phyloP scores from a whole-genome alignment of 1,140 invertebrate species.

The Zaprionus nigranus region DNA sequence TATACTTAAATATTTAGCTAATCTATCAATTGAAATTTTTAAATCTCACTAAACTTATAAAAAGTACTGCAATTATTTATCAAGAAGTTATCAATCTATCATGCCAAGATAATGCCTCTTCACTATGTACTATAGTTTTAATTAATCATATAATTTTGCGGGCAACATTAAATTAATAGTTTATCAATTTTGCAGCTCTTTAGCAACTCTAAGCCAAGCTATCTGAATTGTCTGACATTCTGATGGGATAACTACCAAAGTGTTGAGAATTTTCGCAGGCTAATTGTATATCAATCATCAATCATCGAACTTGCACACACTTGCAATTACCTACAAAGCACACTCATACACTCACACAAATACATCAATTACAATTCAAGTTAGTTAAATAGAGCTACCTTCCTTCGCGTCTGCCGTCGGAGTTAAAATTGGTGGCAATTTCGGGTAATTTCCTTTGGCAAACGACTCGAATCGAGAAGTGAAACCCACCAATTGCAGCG shows the following conservation, averaged over 20 bases:
- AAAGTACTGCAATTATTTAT: too few relatives aligned
- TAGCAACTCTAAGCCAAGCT: not conserved
- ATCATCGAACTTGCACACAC: not conserved
- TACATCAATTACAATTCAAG: not conserved
- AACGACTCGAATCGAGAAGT: slow-evolving; percentile 23
- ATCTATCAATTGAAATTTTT: too few relatives aligned
- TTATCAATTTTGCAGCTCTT: not conserved
- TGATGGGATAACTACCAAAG: not conserved
- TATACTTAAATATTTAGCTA: too few relatives aligned
- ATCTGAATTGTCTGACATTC: not conserved
- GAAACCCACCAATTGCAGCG: slow-evolving; percentile 66
- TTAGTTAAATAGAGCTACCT: slow-evolving; percentile 17
- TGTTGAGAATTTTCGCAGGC: slow-evolving; percentile 1
- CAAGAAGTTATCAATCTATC: too few relatives aligned
- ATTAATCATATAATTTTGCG: not conserved
- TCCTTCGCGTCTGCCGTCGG: not conserved
- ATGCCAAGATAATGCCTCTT: too few relatives aligned
- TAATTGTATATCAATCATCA: not conserved
- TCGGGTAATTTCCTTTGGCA: slow-evolving; percentile 61
- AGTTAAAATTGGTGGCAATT: slow-evolving; percentile 41
- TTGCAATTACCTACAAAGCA: not conserved
- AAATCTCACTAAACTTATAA: too few relatives aligned
- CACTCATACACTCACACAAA: not conserved
- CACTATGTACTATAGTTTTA: too few relatives aligned
- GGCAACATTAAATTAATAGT: not conserved